phyloP scores from a whole-genome alignment of 2,888 invertebrate genomes.

The Sussaba pulchella region DNA sequence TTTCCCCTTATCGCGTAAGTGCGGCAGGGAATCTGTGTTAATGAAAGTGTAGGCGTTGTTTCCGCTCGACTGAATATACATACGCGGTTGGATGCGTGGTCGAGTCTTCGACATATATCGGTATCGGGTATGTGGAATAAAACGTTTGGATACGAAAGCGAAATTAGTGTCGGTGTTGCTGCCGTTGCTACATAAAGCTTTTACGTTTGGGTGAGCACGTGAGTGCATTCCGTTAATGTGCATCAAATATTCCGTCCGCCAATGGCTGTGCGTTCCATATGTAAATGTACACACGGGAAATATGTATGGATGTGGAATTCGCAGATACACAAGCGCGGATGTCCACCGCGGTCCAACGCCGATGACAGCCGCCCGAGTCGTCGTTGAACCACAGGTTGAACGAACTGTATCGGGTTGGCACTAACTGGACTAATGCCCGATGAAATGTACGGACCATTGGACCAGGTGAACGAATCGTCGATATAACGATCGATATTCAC shows the following conservation, averaged over 20 bases:
- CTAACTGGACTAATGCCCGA: slow-evolving; percentile 71
- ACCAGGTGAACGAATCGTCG: slow-evolving; percentile 45
- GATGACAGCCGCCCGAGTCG: slow-evolving; percentile 63
- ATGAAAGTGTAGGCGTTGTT: too few species aligned
- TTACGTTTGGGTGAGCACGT: slow-evolving; percentile 25
- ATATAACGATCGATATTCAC: slow-evolving; percentile 33
- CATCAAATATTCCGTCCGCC: slow-evolving; percentile 61
- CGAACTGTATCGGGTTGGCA: slow-evolving; percentile 68
- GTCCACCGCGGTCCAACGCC: slow-evolving; percentile 36
- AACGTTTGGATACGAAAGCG: background rate
- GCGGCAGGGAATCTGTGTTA: too few species aligned
- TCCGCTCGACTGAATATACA: background rate
- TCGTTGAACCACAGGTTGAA: slow-evolving; percentile 68
- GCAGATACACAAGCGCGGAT: slow-evolving; percentile 13
- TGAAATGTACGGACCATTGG: slow-evolving; percentile 55
- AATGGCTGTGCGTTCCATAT: slow-evolving; percentile 48
- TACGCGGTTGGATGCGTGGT: background rate
- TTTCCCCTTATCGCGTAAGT: too few species aligned
- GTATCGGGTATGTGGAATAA: slow-evolving; percentile 8
- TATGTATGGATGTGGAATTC: slow-evolving; percentile 19
- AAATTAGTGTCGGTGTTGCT: slow-evolving; percentile 26
- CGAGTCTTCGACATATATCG: slow-evolving; percentile 13
- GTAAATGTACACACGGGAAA: slow-evolving; percentile 45
- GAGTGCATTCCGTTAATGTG: slow-evolving; percentile 63
- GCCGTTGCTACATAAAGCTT: slow-evolving; percentile 31